Percentiles rank a stretch among this genome's conserved stretches.
Conservation (phyloP, 2,113 vertebrate genomes). For the Thunnus thynnus region DNA sequence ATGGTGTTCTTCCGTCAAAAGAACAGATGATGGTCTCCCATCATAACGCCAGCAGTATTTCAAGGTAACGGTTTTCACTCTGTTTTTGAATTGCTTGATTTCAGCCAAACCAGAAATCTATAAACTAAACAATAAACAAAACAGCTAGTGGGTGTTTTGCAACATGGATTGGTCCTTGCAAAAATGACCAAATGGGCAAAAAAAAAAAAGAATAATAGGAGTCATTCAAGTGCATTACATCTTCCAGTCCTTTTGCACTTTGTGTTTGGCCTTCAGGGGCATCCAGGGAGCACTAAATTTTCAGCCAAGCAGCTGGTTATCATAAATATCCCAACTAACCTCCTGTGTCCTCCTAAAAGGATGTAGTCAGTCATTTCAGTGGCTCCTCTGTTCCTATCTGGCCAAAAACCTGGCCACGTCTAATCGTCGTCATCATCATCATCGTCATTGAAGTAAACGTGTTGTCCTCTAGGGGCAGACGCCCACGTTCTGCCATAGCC, state of each 20-base stretch:
- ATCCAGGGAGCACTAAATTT: not conserved
- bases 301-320: constrained; percentile 30
- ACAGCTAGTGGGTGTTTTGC: not conserved
- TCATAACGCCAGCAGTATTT: not conserved
- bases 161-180: constrained; percentile 33
- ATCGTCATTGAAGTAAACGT: constrained; percentile 72
- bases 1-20: not conserved
- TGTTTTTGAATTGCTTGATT: constrained; percentile 9
- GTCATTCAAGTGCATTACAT: constrained; percentile 25
- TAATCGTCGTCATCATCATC: constrained; percentile 84
- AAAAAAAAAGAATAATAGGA: not conserved
- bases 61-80: not conserved
- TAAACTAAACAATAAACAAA: constrained; percentile 11
- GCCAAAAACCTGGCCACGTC: not conserved
- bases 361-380: constrained; percentile 1
- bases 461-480: constrained; percentile 76
- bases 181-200: not conserved
- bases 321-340: constrained; percentile 42
- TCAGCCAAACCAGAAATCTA: constrained; percentile 14
- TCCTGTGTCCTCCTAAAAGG: not conserved
- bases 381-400: not conserved
- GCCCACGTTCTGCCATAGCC: constrained; percentile 68
- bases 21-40: not conserved
- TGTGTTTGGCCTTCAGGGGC: constrained; percentile 29
- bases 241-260: not conserved